Base-by-base conservation (phyloP, 2,113 vertebrate genomes). In the Regulus satrapa region DNA sequence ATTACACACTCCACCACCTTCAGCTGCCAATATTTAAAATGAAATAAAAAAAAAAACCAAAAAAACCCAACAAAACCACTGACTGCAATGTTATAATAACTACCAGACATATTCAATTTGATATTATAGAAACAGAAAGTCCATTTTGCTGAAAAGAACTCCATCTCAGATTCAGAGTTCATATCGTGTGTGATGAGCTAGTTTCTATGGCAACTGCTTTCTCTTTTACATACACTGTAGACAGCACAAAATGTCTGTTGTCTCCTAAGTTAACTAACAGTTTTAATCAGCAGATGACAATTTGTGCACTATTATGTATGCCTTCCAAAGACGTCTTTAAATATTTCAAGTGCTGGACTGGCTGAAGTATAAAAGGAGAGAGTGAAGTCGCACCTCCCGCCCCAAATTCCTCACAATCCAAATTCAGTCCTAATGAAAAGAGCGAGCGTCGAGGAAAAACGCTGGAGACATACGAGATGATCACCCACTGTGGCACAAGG, bases 141-240 rank as follows among this genome's bases (percentile, higher is more conserved):
- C 91, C 46, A 82, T 97, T 90, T 79, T 96, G 89, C 93, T 93
- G 96, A 81, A 80, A 96, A 92, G 89, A 97, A 94, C 88, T 96
- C 94, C 94, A 96, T 94, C 93, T 95, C 94, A 84, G 92, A 97
- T 97, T 85, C 93, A 90, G 92, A 95, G 81, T 71, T 93, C 75
- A 31, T 59, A 36, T 18, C n/a, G n/a, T 68, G 78, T 46, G 72
- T 87, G 97, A 97, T 97, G 97, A 97, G 80, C 84, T 31, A 78
- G 98, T 98, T 98, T 97, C 98, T 96, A 98, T 98, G 97, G 98
- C 58, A 98, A 98, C 98, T 92, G 95, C 88, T 94, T 95, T 85
- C 96, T 94, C 94, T 86, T 94, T 90, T 94, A 88, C 95, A 88
- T 66, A 61, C 61, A 51, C 75, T 18, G 78, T 71, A 90, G 93